Percentiles rank a stretch among this genome's conserved stretches.
phyloP scores from a whole-genome alignment of 2,113 vertebrate genomes.

The Rhynchopsitta pachyrhyncha region DNA sequence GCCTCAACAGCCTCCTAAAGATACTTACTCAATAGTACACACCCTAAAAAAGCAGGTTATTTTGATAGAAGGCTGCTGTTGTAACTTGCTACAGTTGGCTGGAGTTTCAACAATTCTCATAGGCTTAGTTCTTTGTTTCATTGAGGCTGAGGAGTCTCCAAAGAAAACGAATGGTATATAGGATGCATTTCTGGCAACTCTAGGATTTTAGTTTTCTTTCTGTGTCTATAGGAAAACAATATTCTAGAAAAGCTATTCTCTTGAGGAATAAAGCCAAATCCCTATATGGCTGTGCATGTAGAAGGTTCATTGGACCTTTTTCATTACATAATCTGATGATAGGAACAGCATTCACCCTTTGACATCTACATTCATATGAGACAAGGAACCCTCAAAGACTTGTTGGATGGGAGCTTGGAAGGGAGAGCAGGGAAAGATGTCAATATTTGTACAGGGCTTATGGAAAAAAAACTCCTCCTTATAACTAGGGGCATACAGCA shows the following conservation, averaged over 20 bases:
- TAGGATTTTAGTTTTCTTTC: background rate
- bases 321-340: background rate
- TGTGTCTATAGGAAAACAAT: background rate
- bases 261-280: background rate
- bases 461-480: background rate
- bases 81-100: background rate
- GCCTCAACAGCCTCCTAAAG: background rate
- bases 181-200: background rate
- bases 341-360: background rate
- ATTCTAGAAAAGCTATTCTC: background rate
- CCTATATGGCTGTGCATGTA: background rate
- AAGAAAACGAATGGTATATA: background rate
- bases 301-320: background rate
- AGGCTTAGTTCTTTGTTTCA: background rate
- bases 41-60: background rate
- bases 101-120: background rate
- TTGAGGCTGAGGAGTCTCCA: background rate
- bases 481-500: fast-evolving
- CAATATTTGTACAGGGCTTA: background rate
- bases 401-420: background rate
- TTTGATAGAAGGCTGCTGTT: background rate
- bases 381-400: background rate
- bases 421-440: background rate
- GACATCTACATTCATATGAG: background rate
- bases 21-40: background rate